Conservation (phyloP, 2,888 invertebrate genomes). For the Papilio elwesi region DNA sequence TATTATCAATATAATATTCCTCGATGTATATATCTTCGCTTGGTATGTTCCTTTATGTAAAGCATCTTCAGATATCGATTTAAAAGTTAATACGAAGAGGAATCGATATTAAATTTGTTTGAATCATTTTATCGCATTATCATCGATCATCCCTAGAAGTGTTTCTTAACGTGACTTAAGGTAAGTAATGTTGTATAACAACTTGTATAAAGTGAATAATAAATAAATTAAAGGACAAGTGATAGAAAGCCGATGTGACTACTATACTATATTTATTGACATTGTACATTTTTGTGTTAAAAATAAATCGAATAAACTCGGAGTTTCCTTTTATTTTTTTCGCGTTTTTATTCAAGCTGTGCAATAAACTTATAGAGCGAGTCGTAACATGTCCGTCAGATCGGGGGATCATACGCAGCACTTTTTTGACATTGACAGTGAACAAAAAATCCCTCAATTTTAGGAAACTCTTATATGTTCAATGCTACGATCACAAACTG, state of each 20-base stretch:
- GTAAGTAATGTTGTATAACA: constrained; percentile 68
- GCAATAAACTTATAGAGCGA: no score
- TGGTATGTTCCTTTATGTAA: no score
- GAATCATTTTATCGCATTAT: not conserved
- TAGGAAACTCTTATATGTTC: no score
- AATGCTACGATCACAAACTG: no score
- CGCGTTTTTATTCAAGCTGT: not conserved
- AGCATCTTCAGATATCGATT: not conserved
- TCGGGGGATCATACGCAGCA: no score
- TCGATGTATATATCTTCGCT: no score
- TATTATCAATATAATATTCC: no score
- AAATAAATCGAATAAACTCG: constrained; percentile 74
- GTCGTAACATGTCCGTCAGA: no score
- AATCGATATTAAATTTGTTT: not conserved
- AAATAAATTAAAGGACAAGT: constrained; percentile 68
- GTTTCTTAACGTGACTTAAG: constrained; percentile 33
- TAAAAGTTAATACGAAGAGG: not conserved
- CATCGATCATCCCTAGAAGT: constrained; percentile 14
- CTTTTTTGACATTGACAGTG: no score
- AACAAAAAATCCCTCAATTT: no score
- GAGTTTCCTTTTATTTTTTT: constrained; percentile 43
- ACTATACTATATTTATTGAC: constrained; percentile 79
- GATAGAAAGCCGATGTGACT: constrained; percentile 75
- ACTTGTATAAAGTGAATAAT: constrained; percentile 70
- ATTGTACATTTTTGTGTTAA: constrained; percentile 82